Evolutionary conservation across 2,797 vertebrate species (phyloP), one percentile per base, ranked within the genome.

Genomic region (Yasuhikotakia modesta): DNA sequence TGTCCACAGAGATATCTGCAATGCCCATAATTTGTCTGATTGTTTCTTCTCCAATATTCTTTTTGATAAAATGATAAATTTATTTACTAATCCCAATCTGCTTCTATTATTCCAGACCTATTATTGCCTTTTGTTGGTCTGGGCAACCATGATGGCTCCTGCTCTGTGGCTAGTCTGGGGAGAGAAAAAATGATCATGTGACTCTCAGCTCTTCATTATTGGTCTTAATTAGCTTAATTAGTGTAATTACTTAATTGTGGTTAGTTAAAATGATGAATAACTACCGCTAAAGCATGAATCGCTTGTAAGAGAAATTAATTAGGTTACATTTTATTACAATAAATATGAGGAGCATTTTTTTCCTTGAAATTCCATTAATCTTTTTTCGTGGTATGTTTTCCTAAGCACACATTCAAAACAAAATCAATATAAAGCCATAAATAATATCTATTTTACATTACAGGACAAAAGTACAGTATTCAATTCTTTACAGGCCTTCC

Each of bases 261-360:
- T 68, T 77, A 73, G 79, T 90, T 89, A 89, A 50, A 84, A 84
- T 84, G 83, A 91, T 90, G 88, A 90, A 87, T 85, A 89, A 80
- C 86, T 60, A 76, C 79, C 79, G 8, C 73, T 87, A 88, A 87
- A 89, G 86, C 63, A 85, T 81, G 78, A 77, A 86, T 88, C 87
- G 82, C 72, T 82, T 83, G 73, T 73, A 73, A 13, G 63, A 82
- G 70, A 82, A 83, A 81, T 79, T 72, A 81, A 70, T 71, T 50
- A 81, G 35, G 53, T 64, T 70, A 74, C 74, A 82, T 79, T 65
- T n/a, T 24, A 67, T 55, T 82, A 57, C 45, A n/a, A 19, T 16
- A 57, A 57, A 52, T 30, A 55, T 57, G 52, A 75, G 17, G 14
- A 55, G 43, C n/a, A 43, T n/a, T 65, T 57, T 74, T 35, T n/a